Conservation (phyloP, 1,140 invertebrate species). For the Oryzaephilus surinamensis region DNA sequence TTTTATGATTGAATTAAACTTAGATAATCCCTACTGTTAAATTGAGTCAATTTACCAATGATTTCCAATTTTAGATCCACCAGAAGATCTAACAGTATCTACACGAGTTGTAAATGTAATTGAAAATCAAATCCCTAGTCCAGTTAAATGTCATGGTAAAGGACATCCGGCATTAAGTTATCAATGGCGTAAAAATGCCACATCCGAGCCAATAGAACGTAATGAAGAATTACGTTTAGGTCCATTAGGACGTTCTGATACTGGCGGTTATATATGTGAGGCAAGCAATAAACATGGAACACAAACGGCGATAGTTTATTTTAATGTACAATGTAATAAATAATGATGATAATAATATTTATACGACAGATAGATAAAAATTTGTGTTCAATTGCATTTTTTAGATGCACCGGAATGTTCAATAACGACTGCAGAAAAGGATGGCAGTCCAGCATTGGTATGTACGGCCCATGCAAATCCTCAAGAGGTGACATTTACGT, state of each 20-base stretch:
- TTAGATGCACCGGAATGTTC: slow-evolving; percentile 75
- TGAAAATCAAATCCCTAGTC: slow-evolving; percentile 63
- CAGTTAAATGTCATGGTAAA: slow-evolving; percentile 64
- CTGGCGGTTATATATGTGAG: slow-evolving; percentile 64
- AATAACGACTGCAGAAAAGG: slow-evolving; percentile 58
- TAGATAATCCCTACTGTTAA: too few relatives aligned
- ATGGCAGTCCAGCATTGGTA: slow-evolving; percentile 63
- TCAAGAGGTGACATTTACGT: slow-evolving; percentile 65
- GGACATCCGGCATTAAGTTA: slow-evolving; percentile 61
- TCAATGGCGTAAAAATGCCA: slow-evolving; percentile 50
- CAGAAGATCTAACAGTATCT: slow-evolving; percentile 70
- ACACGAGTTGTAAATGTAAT: slow-evolving; percentile 59
- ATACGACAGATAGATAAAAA: background rate
- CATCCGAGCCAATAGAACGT: slow-evolving; percentile 38
- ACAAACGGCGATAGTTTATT: slow-evolving; percentile 48
- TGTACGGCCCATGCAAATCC: slow-evolving; percentile 77
- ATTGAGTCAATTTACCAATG: slow-evolving; percentile 1
- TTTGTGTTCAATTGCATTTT: slow-evolving; percentile 18
- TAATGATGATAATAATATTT: slow-evolving; percentile 2
- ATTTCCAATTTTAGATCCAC: slow-evolving; percentile 61
- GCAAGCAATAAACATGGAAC: slow-evolving; percentile 67
- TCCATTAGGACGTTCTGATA: slow-evolving; percentile 47
- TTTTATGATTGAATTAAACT: too few relatives aligned
- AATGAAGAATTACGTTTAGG: slow-evolving; percentile 45
- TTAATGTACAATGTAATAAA: slow-evolving; percentile 74